Evolutionary conservation across 2,797 vertebrate genomes (phyloP).

Genomic region (Labeo calbasu): DNA sequence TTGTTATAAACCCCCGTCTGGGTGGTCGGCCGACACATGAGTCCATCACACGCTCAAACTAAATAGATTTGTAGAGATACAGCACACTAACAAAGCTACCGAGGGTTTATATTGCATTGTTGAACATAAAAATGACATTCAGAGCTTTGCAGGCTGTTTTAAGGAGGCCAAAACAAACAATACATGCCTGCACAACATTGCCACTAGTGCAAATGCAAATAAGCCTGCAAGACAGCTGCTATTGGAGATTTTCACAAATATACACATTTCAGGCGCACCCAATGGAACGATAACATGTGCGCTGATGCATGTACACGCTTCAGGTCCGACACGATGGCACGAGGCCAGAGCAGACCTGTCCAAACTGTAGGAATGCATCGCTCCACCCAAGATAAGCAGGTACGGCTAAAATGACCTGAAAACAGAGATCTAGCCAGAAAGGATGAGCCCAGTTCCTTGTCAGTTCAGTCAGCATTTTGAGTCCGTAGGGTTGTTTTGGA

Average conservation of each 20-base stretch:
- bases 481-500: slow-evolving; percentile 34
- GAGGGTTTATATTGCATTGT: neutral
- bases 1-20: slow-evolving; percentile 73
- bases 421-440: slow-evolving; percentile 50
- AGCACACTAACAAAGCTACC: slow-evolving; percentile 38
- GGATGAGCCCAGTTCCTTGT: slow-evolving; percentile 45
- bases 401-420: slow-evolving; percentile 41
- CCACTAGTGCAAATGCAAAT: slow-evolving; percentile 27
- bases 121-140: neutral
- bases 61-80: slow-evolving; percentile 49
- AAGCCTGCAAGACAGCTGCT: slow-evolving; percentile 36
- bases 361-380: slow-evolving; percentile 64
- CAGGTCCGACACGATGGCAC: slow-evolving; percentile 55
- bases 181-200: slow-evolving; percentile 23
- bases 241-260: slow-evolving; percentile 21
- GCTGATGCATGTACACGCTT: slow-evolving; percentile 17
- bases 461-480: slow-evolving; percentile 44
- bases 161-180: slow-evolving; percentile 33
- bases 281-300: slow-evolving; percentile 16
- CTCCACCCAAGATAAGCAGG: slow-evolving; percentile 68
- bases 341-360: slow-evolving; percentile 64
- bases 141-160: neutral
- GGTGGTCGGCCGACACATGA: slow-evolving; percentile 71
- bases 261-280: slow-evolving; percentile 43
- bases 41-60: slow-evolving; percentile 23